Evolutionary conservation across 2,113 vertebrate species (phyloP).

Genomic region (Helogale parvula): DNA sequence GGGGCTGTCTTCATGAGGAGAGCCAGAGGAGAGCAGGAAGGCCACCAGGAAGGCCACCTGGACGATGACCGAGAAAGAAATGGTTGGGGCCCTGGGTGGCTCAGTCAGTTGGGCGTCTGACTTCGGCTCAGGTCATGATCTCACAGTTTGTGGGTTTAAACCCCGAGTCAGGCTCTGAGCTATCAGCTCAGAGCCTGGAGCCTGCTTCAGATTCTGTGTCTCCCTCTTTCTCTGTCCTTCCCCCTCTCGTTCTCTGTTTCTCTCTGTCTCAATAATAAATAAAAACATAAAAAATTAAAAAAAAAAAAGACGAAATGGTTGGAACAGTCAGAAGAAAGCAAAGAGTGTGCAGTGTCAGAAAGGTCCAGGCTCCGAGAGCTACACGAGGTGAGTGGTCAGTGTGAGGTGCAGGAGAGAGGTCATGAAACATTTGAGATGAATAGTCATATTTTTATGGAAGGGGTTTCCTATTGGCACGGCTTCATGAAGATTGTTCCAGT

Average conservation of each 20-base stretch:
- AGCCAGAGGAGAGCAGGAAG: not conserved
- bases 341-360: fast-evolving
- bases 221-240: no score
- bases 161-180: no score
- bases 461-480: not conserved
- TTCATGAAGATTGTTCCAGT: not conserved
- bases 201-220: no score
- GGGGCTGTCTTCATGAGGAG: not conserved
- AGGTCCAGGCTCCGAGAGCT: not conserved
- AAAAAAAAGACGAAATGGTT: not conserved
- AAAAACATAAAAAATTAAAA: no score
- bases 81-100: not conserved
- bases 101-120: no score
- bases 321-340: not conserved
- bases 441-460: not conserved
- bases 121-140: no score
- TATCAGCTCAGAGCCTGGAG: no score
- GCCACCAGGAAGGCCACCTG: not conserved
- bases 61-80: not conserved
- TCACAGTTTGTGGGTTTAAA: no score
- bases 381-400: not conserved
- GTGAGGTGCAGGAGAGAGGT: not conserved
- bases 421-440: not conserved
- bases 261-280: no score
- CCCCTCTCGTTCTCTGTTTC: no score